Evolutionary conservation across 2,113 vertebrate genomes (phyloP), one percentile per base, ranked within the genome.

Genomic region (Aegotheles bennettii): DNA sequence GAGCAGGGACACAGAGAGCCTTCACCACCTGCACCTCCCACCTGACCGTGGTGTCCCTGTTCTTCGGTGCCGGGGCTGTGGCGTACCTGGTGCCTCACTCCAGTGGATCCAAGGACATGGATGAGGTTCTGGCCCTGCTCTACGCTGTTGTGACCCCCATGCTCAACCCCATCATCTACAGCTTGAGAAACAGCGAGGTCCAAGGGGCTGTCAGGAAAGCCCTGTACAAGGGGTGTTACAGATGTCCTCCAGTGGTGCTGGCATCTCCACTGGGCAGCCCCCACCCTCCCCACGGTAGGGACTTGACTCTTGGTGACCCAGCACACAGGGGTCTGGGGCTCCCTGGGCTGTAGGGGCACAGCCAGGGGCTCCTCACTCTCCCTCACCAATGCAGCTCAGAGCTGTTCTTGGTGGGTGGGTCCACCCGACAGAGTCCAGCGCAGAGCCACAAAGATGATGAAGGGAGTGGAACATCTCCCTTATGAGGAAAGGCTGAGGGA

Each of bases 101-200:
- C 59, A 36, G 54, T 7, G 2, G n/a, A 60, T 60, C n/a, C 50
- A 57, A n/a, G 54, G 78, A 76, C 25, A 17, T 5, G 5, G 59
- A 78, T 0, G 4, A 90, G 35, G 24, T 54, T 50, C 70, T 91
- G 0, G 2, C 65, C n/a, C 53, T 88, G 35, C 65, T 93, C 2
- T 90, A 65, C 0, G 24, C 75, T 1, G 1, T 28, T 26, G 40
- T 86, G 47, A 85, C 90, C 24, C 87, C 56, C 63, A 65, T 70
- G 88, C 80, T 94, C 63, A 93, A 86, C 54, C 65, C 65, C 68
- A 74, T 65, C 60, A 81, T 51, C 50, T 79, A 56, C 40, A 82
- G 84, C 84, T 31, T 90, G 83, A 85, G 90, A 26, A 93, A 69
- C 23, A 65, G 23, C 0, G 13, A 89, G 59, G 25, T 86, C 36